Conservation (phyloP, 2,113 vertebrate genomes). For the Protobothrops flavoviridis region DNA sequence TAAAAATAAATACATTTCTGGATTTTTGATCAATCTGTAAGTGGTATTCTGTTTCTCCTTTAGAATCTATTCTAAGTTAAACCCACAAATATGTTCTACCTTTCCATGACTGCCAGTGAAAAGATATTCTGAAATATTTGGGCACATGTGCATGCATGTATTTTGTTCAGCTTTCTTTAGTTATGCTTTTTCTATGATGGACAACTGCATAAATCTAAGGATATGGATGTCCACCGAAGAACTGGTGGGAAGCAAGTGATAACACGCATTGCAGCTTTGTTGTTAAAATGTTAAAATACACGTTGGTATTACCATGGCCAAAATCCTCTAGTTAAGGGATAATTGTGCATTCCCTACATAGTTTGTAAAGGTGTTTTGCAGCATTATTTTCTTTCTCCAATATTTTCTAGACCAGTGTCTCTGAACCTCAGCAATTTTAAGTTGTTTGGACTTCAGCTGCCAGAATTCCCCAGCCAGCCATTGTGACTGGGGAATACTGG, state of each 20-base stretch:
- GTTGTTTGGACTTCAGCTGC: not conserved
- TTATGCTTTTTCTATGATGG: not conserved
- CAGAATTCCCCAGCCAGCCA: not conserved
- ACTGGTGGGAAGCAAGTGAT: not conserved
- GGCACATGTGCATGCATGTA: too few species aligned
- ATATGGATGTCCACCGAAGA: not conserved
- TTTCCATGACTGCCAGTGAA: not conserved
- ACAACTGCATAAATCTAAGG: not conserved
- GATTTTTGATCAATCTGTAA: not conserved
- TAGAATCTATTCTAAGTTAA: not conserved
- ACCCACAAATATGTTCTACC: not conserved
- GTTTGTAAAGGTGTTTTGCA: not conserved
- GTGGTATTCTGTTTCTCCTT: not conserved
- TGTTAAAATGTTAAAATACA: not conserved
- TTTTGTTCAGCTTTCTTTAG: not conserved
- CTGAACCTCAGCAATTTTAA: not conserved
- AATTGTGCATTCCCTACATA: not conserved
- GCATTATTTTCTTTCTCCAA: not conserved
- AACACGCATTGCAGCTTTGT: not conserved
- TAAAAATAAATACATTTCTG: not conserved
- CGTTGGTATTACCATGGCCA: not conserved
- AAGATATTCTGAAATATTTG: not conserved
- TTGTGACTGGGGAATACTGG: not conserved
- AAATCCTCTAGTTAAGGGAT: not conserved
- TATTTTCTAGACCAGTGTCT: not conserved